phyloP scores from a whole-genome alignment of 2,113 vertebrate species.

The Carollia perspicillata region DNA sequence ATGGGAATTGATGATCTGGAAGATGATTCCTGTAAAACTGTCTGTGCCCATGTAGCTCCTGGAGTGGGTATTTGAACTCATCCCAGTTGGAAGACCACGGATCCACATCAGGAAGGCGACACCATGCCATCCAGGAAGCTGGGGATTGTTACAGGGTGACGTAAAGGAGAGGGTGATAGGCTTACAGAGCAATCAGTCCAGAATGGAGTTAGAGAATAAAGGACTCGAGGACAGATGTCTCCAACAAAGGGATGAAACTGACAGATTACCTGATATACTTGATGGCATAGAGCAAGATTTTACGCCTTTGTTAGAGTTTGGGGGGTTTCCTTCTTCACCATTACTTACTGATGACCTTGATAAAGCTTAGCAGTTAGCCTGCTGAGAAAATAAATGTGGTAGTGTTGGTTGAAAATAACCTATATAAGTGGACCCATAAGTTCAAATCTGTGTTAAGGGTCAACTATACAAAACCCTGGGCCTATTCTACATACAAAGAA shows the following conservation, averaged over 20 bases:
- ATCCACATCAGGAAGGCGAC: not conserved
- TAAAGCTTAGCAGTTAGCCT: not conserved
- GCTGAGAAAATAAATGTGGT: not conserved
- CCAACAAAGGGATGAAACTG: not conserved
- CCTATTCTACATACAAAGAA: not conserved
- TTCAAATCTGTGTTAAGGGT: not conserved
- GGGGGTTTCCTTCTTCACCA: not conserved
- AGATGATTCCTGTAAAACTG: constrained; percentile 9
- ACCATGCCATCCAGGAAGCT: not conserved
- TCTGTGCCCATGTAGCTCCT: not conserved
- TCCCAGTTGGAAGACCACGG: not conserved
- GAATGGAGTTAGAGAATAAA: not conserved
- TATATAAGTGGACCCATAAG: not conserved
- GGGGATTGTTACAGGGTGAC: not conserved
- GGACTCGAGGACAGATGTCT: not conserved
- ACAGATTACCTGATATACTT: not conserved
- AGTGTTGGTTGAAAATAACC: not conserved
- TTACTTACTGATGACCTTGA: not conserved
- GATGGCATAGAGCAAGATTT: not conserved
- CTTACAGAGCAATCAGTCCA: not conserved
- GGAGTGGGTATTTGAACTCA: not conserved
- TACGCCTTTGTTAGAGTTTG: not conserved
- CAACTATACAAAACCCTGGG: not conserved
- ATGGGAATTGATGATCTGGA: not conserved
- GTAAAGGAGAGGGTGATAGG: not conserved